A percentile compares a stretch with the other conserved stretches of the same genome.
phyloP scores from a whole-genome alignment of 1,140 invertebrate species.

The Popillia japonica region DNA sequence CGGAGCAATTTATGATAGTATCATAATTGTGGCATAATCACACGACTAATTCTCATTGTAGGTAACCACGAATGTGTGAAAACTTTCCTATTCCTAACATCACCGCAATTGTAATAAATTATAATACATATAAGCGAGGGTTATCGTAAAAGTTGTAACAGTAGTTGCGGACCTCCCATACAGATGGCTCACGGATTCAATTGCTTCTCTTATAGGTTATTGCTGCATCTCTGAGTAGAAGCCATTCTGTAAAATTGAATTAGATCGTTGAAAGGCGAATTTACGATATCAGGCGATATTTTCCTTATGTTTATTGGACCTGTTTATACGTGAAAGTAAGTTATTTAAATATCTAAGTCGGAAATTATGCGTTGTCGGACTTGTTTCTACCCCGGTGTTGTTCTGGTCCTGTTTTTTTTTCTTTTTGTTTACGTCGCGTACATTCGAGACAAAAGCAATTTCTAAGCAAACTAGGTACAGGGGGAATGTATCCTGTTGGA shows the following conservation, averaged over 20 bases:
- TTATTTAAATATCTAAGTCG: constrained; percentile 35
- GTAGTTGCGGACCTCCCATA: constrained; percentile 38
- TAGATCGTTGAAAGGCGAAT: constrained; percentile 47
- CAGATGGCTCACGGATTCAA: constrained; percentile 42
- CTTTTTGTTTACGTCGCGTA: constrained; percentile 11
- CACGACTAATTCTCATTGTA: too few relatives aligned
- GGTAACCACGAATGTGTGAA: not conserved
- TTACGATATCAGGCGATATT: constrained; percentile 43
- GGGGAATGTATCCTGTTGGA: not conserved
- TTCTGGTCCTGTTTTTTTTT: too few relatives aligned
- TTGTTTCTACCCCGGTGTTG: constrained; percentile 8
- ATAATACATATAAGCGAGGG: constrained; percentile 21
- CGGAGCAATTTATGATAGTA: not conserved
- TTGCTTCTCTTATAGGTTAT: constrained; percentile 45
- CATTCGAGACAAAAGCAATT: not conserved
- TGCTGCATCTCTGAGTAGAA: constrained; percentile 44
- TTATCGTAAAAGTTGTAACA: constrained; percentile 26
- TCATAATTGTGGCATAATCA: too few relatives aligned
- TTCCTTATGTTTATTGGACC: constrained; percentile 42
- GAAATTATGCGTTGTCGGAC: constrained; percentile 17
- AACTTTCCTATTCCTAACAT: not conserved
- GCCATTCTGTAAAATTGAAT: constrained; percentile 46
- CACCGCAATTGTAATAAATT: constrained; percentile 2
- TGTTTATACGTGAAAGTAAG: constrained; percentile 40
- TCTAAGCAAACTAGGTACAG: not conserved